Percentiles rank a stretch among this genome's conserved stretches.
Conservation (phyloP, 2,797 vertebrate genomes). For the Sebastes aleutianus region DNA sequence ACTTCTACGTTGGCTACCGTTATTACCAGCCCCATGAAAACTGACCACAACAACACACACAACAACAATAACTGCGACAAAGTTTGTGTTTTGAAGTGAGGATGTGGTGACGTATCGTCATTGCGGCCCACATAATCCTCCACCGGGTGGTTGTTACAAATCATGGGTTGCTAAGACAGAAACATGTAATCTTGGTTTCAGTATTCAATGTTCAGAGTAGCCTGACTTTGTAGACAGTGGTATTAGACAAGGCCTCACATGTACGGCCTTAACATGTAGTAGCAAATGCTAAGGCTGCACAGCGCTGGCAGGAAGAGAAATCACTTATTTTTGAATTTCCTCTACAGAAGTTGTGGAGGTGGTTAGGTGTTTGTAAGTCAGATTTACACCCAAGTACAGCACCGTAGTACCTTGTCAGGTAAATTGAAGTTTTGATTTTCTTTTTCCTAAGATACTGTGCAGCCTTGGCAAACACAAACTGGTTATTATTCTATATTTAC, state of each 20-base stretch:
- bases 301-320: not conserved
- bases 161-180: constrained; percentile 61
- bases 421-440: constrained; percentile 1
- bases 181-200: constrained; percentile 72
- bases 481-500: constrained; percentile 75
- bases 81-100: constrained; percentile 39
- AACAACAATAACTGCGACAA: constrained; percentile 44
- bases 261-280: constrained; percentile 72
- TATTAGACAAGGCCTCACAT: constrained; percentile 73
- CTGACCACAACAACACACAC: constrained; percentile 35
- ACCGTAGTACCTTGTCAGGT: not conserved
- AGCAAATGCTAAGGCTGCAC: constrained; percentile 69
- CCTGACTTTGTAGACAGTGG: constrained; percentile 74
- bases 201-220: constrained; percentile 74
- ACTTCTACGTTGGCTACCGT: constrained; percentile 48
- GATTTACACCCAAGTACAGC: constrained; percentile 5
- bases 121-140: constrained; percentile 27
- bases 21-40: constrained; percentile 19
- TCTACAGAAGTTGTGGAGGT: not conserved
- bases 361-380: not conserved
- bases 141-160: constrained; percentile 27
- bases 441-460: constrained; percentile 43
- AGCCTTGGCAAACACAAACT: constrained; percentile 69
- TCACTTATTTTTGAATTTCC: not conserved
- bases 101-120: constrained; percentile 19